These are phyloP conservation scores for Xylocampa areola DNA, from an alignment of 2,888 invertebrate species.

Conservation along the genomic window DNA sequence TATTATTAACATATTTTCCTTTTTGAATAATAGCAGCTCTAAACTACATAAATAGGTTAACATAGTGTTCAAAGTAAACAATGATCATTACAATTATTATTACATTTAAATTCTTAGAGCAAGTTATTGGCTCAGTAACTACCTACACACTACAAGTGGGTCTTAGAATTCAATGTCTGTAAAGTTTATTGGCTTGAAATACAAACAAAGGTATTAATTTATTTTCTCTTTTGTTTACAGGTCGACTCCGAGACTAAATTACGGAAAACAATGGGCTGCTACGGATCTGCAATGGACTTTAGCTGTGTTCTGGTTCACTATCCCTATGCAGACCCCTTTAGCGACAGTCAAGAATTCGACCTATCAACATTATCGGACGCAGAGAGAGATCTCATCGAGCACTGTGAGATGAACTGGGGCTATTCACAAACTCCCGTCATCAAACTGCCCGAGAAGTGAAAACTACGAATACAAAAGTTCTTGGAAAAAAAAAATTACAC, in stretches of 20 bases:
- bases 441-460: constrained; percentile 91
- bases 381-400: constrained; percentile 91
- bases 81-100: not conserved
- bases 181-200: constrained; percentile 1
- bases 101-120: not conserved
- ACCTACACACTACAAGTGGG: not conserved
- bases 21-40: constrained; percentile 2
- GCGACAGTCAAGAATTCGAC: constrained; percentile 81
- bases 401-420: constrained; percentile 92
- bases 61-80: constrained; percentile 3
- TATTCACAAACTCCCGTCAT: constrained; percentile 91
- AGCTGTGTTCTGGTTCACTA: constrained; percentile 89
- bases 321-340: constrained; percentile 85
- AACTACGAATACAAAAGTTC: constrained; percentile 45
- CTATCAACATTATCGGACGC: constrained; percentile 88
- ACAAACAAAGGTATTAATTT: constrained; percentile 50
- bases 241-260: constrained; percentile 89
- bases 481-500: constrained; percentile 65
- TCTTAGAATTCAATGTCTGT: not conserved
- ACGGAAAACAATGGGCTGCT: constrained; percentile 84
- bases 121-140: no score
- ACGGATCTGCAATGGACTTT: constrained; percentile 82
- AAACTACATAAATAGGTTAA: constrained; percentile 4
- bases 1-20: constrained; percentile 43
- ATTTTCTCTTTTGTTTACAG: constrained; percentile 80